Conservation (phyloP, 1,140 invertebrate genomes). For the Zaprionus africanus region DNA sequence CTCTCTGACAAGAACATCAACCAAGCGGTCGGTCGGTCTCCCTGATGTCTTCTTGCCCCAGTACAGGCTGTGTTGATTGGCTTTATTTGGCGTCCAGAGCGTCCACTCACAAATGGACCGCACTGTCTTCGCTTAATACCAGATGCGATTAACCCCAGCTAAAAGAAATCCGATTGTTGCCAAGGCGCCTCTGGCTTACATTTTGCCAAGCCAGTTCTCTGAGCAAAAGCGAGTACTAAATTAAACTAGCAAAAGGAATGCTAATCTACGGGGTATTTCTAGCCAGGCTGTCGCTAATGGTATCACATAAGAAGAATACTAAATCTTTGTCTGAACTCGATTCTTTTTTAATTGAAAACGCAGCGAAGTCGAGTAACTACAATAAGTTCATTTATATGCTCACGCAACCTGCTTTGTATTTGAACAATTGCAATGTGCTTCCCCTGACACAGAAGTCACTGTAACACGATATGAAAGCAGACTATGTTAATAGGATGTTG, state of each 20-base stretch:
- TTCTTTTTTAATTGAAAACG: slow-evolving; percentile 21
- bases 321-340: not conserved
- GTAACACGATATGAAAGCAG: slow-evolving; percentile 36
- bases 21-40: not conserved
- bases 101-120: slow-evolving; percentile 28
- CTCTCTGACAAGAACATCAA: slow-evolving; percentile 31
- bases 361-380: slow-evolving; percentile 1
- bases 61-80: slow-evolving; percentile 29
- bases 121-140: slow-evolving; percentile 27
- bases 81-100: slow-evolving; percentile 30
- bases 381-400: slow-evolving; percentile 21
- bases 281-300: slow-evolving; percentile 3
- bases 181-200: not conserved
- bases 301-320: not conserved
- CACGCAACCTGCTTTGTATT: slow-evolving; percentile 21
- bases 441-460: slow-evolving; percentile 21
- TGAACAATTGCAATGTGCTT: slow-evolving; percentile 14
- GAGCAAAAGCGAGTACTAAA: not conserved
- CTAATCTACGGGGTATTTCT: not conserved
- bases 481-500: slow-evolving; percentile 31
- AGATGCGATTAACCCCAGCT: slow-evolving; percentile 8
- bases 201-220: not conserved
- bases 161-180: slow-evolving; percentile 8
- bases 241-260: not conserved
- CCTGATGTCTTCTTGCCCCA: slow-evolving; percentile 18